phyloP scores from a whole-genome alignment of 2,113 vertebrate species.

The Crotalus viridis region DNA sequence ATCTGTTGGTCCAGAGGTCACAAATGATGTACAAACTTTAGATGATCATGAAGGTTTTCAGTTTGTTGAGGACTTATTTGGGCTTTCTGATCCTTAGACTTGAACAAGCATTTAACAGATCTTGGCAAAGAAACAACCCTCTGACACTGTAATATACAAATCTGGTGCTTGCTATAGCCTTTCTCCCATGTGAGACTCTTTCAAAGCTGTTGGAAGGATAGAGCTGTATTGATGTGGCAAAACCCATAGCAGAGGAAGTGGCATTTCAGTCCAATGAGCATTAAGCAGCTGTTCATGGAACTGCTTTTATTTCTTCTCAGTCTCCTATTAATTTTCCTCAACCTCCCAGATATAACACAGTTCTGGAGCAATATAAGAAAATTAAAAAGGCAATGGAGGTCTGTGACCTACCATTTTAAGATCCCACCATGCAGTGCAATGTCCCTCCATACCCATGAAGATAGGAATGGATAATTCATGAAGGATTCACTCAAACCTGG shows the following conservation, averaged over 20 bases:
- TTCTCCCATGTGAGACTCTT: background rate
- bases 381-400: background rate
- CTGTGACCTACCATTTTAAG: background rate
- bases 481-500: background rate
- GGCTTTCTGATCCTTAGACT: background rate
- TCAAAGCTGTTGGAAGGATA: background rate
- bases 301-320: background rate
- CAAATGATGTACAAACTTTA: background rate
- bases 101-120: background rate
- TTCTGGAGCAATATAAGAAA: background rate
- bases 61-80: background rate
- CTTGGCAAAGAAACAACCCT: background rate
- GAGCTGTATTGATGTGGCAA: background rate
- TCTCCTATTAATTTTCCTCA: background rate
- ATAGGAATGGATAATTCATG: background rate
- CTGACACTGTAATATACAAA: background rate
- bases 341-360: background rate
- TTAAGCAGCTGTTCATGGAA: background rate
- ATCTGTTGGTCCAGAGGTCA: background rate
- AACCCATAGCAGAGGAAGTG: background rate
- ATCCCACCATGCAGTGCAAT: background rate
- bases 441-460: background rate
- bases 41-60: background rate
- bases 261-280: background rate
- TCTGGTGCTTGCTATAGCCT: background rate